phyloP scores from a whole-genome alignment of 2,888 invertebrate species.

The Choristoneura rosaceana region DNA sequence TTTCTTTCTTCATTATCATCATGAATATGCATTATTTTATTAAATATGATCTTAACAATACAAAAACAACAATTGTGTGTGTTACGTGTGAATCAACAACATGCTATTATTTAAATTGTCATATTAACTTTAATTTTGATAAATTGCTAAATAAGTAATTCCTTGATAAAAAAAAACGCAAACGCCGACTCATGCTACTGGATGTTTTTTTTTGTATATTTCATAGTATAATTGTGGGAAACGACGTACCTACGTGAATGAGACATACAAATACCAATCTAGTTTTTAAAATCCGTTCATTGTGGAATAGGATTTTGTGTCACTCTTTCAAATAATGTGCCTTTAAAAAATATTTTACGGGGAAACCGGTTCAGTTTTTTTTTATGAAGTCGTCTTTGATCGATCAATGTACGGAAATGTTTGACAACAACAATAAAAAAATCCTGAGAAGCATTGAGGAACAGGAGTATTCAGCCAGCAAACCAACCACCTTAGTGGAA shows the following conservation, averaged over 20 bases:
- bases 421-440: no score
- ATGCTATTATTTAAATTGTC: slow-evolving; percentile 2
- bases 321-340: not conserved
- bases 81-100: slow-evolving; percentile 16
- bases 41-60: not conserved
- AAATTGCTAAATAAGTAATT: slow-evolving; percentile 23
- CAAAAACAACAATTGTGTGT: slow-evolving; percentile 6
- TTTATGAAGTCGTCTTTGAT: not conserved
- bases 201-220: not conserved
- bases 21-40: not conserved
- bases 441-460: no score
- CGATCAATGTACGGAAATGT: no score
- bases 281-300: not conserved
- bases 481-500: no score
- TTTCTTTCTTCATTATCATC: not conserved
- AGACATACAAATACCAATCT: not conserved
- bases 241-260: slow-evolving; percentile 1
- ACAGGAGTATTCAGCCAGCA: no score
- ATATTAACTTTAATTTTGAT: slow-evolving; percentile 19
- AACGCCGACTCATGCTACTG: not conserved
- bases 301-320: not conserved
- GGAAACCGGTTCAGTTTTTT: not conserved
- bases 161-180: not conserved
- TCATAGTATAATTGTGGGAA: slow-evolving; percentile 17
- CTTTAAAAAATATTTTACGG: not conserved